phyloP scores from a whole-genome alignment of 2,888 invertebrate genomes.

The Apamea monoglypha region DNA sequence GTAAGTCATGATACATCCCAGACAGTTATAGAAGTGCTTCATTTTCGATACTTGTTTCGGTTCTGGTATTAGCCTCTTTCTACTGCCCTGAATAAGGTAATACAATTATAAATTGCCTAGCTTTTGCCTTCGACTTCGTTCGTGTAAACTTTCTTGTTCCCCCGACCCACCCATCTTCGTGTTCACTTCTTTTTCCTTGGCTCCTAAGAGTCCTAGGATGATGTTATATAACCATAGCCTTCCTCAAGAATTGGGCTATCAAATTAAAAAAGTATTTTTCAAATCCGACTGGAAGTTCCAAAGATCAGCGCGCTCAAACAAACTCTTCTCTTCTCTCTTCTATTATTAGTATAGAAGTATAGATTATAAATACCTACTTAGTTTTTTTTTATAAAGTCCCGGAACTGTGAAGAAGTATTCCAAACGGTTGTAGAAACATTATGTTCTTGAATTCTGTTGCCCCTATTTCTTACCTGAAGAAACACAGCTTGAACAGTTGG shows the following conservation, averaged over 20 bases:
- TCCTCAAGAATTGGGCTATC: too few relatives aligned
- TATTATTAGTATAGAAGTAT: not conserved
- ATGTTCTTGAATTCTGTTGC: not conserved
- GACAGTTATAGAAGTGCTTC: conserved; percentile 95
- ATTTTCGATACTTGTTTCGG: conserved; percentile 91
- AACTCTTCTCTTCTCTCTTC: too few relatives aligned
- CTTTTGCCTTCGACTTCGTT: not conserved
- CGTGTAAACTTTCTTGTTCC: not conserved
- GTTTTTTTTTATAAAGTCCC: not conserved
- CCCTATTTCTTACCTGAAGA: conserved; percentile 83
- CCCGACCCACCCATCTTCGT: not conserved
- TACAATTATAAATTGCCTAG: not conserved
- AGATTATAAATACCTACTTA: not conserved
- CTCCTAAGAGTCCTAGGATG: too few relatives aligned
- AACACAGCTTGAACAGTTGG: conserved; percentile 92
- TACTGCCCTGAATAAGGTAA: conserved; percentile 89
- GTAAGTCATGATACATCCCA: conserved; percentile 96
- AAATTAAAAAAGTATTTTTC: too few relatives aligned
- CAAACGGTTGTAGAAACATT: not conserved
- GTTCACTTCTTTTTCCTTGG: too few relatives aligned
- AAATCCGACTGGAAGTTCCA: too few relatives aligned
- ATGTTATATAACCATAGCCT: too few relatives aligned
- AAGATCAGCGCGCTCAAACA: too few relatives aligned
- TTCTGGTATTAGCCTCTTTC: conserved; percentile 92
- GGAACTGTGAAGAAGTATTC: not conserved